Evolutionary conservation across 2,113 vertebrate genomes (phyloP).

Genomic region (Osmerus mordax): DNA sequence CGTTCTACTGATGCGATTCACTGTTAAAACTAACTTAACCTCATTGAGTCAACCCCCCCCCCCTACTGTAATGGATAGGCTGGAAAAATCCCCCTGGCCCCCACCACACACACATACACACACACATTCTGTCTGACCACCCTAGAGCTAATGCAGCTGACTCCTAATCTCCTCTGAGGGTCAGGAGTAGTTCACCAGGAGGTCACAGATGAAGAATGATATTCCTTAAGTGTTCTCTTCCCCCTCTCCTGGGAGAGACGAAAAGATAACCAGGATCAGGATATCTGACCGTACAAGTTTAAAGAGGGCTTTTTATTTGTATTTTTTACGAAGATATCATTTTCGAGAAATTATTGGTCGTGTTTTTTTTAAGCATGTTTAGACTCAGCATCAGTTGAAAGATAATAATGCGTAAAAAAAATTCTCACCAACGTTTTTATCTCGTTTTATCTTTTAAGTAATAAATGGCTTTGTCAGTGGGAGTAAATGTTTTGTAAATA

Average conservation of each 20-base stretch:
- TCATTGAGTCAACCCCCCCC: slow-evolving; percentile 65
- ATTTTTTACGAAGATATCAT: too few species aligned
- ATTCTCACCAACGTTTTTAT: too few species aligned
- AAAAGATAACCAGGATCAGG: neutral
- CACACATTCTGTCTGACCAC: slow-evolving; percentile 54
- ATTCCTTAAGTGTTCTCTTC: slow-evolving; percentile 37
- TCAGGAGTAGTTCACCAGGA: slow-evolving; percentile 70
- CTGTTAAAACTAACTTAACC: slow-evolving; percentile 65
- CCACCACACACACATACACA: neutral
- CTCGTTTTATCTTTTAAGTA: too few species aligned
- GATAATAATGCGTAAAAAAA: slow-evolving; percentile 3
- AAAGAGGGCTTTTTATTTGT: too few species aligned
- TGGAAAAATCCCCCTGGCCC: slow-evolving; percentile 45
- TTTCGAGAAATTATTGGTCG: too few species aligned
- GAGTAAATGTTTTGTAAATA: too few species aligned
- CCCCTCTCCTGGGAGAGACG: slow-evolving; percentile 26
- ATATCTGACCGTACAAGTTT: neutral
- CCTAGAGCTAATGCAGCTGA: slow-evolving; percentile 72
- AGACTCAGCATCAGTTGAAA: too few species aligned
- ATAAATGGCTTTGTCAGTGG: too few species aligned
- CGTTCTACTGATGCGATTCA: slow-evolving; percentile 59
- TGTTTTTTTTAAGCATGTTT: too few species aligned
- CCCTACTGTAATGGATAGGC: slow-evolving; percentile 64
- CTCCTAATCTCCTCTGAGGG: slow-evolving; percentile 52
- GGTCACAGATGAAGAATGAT: slow-evolving; percentile 63